A percentile compares a stretch with the other conserved stretches of the same genome.
Conservation (phyloP, 2,888 invertebrate genomes). For the Pristionchus japonicus region DNA sequence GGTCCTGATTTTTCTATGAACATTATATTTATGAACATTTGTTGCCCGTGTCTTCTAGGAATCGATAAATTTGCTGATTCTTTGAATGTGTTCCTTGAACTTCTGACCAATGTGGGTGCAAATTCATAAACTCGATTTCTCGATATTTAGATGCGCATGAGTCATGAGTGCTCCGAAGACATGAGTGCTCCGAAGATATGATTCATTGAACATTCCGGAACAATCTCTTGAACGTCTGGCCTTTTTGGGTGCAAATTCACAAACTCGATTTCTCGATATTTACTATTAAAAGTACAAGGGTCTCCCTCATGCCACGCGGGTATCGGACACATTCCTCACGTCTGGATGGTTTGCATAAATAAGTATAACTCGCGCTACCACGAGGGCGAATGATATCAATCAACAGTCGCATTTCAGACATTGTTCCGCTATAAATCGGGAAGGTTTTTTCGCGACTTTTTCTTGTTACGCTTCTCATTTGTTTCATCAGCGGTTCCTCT, state of each 20-base stretch:
- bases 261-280: not conserved
- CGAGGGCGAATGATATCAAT: slow-evolving; percentile 8
- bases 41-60: not conserved
- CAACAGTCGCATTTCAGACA: not conserved
- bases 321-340: not conserved
- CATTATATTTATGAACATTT: not conserved
- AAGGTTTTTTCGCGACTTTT: not conserved
- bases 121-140: too few species aligned
- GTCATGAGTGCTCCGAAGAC: too few species aligned
- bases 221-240: too few species aligned
- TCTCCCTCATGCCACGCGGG: not conserved
- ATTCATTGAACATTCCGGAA: too few species aligned
- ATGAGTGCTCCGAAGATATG: too few species aligned
- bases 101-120: not conserved
- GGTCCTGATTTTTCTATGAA: not conserved
- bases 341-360: not conserved
- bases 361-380: not conserved
- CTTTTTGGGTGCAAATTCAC: too few species aligned
- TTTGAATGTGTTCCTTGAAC: not conserved
- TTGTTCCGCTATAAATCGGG: not conserved
- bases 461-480: not conserved
- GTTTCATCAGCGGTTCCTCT: not conserved
- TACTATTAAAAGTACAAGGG: not conserved
- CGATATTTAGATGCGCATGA: too few species aligned
- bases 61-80: not conserved